Base-by-base conservation (phyloP, 2,888 invertebrate species). In the Rhamnusium bicolor region DNA sequence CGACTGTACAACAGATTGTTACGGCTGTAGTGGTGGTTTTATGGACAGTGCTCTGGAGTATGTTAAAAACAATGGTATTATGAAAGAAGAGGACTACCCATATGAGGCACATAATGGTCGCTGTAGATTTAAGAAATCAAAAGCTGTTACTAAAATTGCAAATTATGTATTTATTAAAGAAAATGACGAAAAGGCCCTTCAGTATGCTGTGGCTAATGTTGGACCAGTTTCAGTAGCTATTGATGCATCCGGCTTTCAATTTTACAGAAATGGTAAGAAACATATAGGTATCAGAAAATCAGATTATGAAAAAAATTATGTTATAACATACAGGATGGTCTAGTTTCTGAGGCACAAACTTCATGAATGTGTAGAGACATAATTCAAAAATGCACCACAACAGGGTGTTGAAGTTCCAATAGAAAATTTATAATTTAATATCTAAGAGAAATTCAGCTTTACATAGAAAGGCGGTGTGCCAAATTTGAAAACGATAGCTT, bases 191-290 rank as follows among this genome's bases (percentile, higher is more conserved):
- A 56, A 67, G 7, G 73, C 63, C 16, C 53, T 81, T 8, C 69
- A 77, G 63, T 62, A 49, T 12, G 81, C 81, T 16, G 77, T 80
- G 8, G 80, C 76, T 7, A 40, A 60, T 6, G 88, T 94, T 76
- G 97, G 97, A 0, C 97, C 97, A 12, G 90, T 96, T 49, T 91
- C 95, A 14, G 93, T 96, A 63, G 96, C 95, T 82, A 96, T 97
- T 85, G 96, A 97, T 90, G 97, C 97, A 72, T 73, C 72, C 6
- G 88, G 88, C 79, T 96, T 96, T 92, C 96, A 96, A 89, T 93
- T 95, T 86, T 96, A 96, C 89, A 90, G 91, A 10, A 88, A 90
- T 79, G 95, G 95, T 61, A 40, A 58, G 53, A 51, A 24, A 24
- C 24, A 24, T 24, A 24, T 24, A 24, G 2, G 6, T 4, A 24